These are phyloP conservation scores for Gobionotothen gibberifrons DNA, from an alignment of 2,797 vertebrate species.

Conservation along the genomic window DNA sequence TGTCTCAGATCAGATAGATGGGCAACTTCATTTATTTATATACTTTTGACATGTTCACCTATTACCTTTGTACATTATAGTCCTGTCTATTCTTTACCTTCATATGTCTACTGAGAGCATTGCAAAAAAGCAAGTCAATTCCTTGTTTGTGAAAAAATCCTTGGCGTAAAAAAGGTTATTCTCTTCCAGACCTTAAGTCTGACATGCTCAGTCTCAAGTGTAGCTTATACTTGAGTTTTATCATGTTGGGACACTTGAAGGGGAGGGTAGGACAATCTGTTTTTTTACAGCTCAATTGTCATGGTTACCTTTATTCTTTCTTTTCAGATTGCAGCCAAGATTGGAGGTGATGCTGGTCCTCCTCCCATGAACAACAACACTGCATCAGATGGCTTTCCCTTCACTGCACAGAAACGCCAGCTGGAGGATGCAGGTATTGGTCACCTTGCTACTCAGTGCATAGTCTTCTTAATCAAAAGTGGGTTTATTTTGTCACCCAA, in stretches of 20 bases:
- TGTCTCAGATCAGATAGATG: too few relatives aligned
- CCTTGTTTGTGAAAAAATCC: too few relatives aligned
- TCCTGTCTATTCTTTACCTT: too few relatives aligned
- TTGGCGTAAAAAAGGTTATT: too few relatives aligned
- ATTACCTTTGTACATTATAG: too few relatives aligned
- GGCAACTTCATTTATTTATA: too few relatives aligned
- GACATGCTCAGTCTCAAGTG: background rate
- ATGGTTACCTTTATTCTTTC: background rate
- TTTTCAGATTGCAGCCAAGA: slow-evolving; percentile 81
- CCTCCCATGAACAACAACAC: slow-evolving; percentile 83
- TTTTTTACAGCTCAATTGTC: background rate
- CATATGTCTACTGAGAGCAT: too few relatives aligned
- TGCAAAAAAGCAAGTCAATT: too few relatives aligned
- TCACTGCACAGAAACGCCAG: slow-evolving; percentile 88
- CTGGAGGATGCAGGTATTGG: slow-evolving; percentile 78
- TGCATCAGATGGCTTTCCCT: slow-evolving; percentile 81
- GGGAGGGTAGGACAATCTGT: background rate
- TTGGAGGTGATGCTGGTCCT: slow-evolving; percentile 76
- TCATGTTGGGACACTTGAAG: background rate
- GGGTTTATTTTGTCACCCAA: background rate
- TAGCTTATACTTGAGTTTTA: background rate
- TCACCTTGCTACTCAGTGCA: background rate
- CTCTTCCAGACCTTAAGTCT: too few relatives aligned
- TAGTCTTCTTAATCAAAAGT: background rate
- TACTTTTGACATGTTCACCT: too few relatives aligned